These are phyloP conservation scores for Allenopithecus nigroviridis DNA, from an alignment of 2,797 vertebrate genomes.

Conservation along the genomic window DNA sequence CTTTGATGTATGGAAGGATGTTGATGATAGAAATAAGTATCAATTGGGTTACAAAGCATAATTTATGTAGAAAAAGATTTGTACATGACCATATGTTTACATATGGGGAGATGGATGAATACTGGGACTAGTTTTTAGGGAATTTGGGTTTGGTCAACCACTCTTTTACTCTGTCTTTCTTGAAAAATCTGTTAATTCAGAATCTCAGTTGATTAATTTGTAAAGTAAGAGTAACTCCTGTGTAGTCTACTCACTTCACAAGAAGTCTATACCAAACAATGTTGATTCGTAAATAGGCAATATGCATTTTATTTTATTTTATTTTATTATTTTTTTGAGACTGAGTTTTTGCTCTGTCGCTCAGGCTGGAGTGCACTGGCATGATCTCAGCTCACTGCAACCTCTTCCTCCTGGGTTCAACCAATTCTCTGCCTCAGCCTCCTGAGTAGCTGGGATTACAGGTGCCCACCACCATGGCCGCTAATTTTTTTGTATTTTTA, in stretches of 20 bases:
- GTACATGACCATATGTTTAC: not conserved
- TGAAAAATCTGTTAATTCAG: conserved; percentile 3
- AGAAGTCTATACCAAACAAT: not conserved
- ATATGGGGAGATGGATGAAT: not conserved
- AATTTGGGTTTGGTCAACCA: not conserved
- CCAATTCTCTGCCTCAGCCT: too few relatives aligned
- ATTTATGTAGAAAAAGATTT: conserved; percentile 12
- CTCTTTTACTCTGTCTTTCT: not conserved
- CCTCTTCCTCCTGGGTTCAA: too few relatives aligned
- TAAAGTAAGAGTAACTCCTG: not conserved
- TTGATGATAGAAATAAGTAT: conserved; percentile 8
- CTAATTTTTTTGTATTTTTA: too few relatives aligned
- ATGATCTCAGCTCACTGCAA: too few relatives aligned
- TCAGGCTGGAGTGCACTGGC: too few relatives aligned
- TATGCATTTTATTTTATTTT: not conserved
- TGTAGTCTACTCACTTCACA: not conserved
- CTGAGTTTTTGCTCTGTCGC: too few relatives aligned
- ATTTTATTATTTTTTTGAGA: too few relatives aligned
- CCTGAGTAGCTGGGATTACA: too few relatives aligned
- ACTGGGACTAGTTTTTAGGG: not conserved
- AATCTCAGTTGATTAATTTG: not conserved
- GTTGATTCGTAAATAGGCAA: not conserved
- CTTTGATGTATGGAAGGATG: not conserved
- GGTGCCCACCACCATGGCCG: too few relatives aligned
- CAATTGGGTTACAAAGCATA: not conserved